Evolutionary conservation across 2,113 vertebrate genomes (phyloP).

Genomic region (Chitala chitala): DNA sequence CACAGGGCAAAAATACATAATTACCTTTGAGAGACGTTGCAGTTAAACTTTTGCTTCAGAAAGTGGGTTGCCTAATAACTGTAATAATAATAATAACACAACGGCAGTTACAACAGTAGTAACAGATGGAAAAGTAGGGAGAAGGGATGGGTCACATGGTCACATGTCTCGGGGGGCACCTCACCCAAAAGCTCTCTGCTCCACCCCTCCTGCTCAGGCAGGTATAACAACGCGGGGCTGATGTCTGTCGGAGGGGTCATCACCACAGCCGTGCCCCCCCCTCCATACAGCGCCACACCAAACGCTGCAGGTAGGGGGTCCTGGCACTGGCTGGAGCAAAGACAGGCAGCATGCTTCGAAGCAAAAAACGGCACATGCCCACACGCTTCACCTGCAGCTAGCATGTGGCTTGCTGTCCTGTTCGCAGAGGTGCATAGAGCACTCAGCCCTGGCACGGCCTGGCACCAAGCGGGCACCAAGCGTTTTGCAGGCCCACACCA

Average conservation of each 20-base stretch:
- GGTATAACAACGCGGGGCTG: conserved; percentile 90
- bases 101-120: too few species aligned
- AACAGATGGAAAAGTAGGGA: too few species aligned
- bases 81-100: too few species aligned
- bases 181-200: conserved; percentile 25
- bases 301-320: conserved; percentile 75
- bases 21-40: too few species aligned
- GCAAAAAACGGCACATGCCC: too few species aligned
- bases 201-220: conserved; percentile 71
- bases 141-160: background rate
- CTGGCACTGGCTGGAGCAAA: too few species aligned
- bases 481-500: too few species aligned
- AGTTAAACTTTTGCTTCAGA: too few species aligned
- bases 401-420: background rate
- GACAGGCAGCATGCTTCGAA: background rate
- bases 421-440: background rate
- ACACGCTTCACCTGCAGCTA: background rate
- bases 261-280: conserved; percentile 77
- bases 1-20: too few species aligned
- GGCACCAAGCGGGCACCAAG: too few species aligned
- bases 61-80: too few species aligned
- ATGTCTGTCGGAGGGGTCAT: conserved; percentile 86
- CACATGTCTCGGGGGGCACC: background rate
- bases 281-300: conserved; percentile 75
- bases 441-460: too few species aligned